phyloP scores from a whole-genome alignment of 2,888 invertebrate genomes.

The Trilocha varians region DNA sequence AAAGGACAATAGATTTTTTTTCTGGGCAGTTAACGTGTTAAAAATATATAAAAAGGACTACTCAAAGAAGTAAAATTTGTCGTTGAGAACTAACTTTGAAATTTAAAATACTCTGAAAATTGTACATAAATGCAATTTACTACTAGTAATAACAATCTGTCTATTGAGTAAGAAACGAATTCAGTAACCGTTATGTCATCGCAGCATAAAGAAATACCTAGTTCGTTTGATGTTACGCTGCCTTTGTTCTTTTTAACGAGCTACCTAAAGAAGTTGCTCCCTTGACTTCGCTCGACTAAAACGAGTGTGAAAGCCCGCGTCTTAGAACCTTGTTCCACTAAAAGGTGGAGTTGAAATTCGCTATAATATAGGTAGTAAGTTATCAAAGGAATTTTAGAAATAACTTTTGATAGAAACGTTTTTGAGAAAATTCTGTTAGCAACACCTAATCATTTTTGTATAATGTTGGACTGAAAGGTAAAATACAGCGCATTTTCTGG shows the following conservation, averaged over 20 bases:
- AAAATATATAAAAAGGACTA: too few species aligned
- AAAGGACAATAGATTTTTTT: too few species aligned
- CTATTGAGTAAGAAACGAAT: slow-evolving; percentile 41
- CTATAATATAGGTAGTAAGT: slow-evolving; percentile 5
- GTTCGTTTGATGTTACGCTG: slow-evolving; percentile 47
- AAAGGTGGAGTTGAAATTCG: slow-evolving; percentile 29
- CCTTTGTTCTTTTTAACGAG: slow-evolving; percentile 58
- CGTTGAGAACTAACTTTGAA: too few species aligned
- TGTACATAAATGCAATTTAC: slow-evolving; percentile 19
- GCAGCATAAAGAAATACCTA: slow-evolving; percentile 45
- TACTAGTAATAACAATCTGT: slow-evolving; percentile 33
- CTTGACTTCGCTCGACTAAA: slow-evolving; percentile 28
- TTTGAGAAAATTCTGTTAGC: too few species aligned
- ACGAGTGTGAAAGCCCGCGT: slow-evolving; percentile 37
- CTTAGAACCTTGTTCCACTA: slow-evolving; percentile 25
- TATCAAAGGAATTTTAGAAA: neutral
- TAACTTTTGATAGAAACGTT: neutral
- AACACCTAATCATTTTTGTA: too few species aligned
- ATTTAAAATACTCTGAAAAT: neutral
- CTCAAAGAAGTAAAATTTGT: too few species aligned
- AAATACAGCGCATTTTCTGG: too few species aligned
- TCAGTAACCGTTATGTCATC: slow-evolving; percentile 40
- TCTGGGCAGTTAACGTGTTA: too few species aligned
- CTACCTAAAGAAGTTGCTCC: slow-evolving; percentile 31
- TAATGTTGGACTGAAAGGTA: too few species aligned